A percentile compares a stretch with the other conserved stretches of the same genome.
phyloP scores from a whole-genome alignment of 2,888 invertebrate genomes.

The Eueremaeus valkanovi region DNA sequence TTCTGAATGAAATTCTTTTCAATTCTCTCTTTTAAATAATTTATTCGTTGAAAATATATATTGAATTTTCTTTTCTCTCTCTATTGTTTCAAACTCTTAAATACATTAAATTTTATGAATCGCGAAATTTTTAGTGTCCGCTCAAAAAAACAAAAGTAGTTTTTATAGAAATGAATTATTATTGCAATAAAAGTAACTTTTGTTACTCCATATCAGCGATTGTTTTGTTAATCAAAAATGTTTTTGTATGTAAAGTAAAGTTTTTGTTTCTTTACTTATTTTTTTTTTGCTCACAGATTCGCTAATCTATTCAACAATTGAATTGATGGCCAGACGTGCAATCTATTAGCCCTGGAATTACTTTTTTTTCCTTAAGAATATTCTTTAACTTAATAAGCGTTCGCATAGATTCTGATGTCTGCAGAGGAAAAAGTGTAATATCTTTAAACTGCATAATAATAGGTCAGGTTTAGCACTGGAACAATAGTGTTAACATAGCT shows the following conservation, averaged over 20 bases:
- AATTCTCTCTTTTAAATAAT: slow-evolving; percentile 18
- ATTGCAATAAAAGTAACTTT: neutral
- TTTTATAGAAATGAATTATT: slow-evolving; percentile 4
- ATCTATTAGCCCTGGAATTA: neutral
- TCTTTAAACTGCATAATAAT: neutral
- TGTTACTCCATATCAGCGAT: no score
- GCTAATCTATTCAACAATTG: slow-evolving; percentile 6
- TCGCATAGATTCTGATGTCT: neutral
- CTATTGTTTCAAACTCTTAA: slow-evolving; percentile 8
- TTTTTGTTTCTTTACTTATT: no score
- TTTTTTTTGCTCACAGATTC: no score
- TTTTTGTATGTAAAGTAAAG: no score
- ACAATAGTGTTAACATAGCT: neutral
- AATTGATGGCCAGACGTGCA: neutral
- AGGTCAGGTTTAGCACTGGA: neutral
- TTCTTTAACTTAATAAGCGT: neutral
- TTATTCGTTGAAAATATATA: neutral
- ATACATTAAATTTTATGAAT: slow-evolving; percentile 25
- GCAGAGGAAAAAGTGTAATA: neutral
- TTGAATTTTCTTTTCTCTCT: neutral
- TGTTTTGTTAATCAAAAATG: no score
- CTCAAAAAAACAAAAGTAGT: neutral
- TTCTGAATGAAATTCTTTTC: slow-evolving; percentile 8
- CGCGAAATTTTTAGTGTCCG: no score
- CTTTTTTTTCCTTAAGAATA: neutral